Evolutionary conservation across 2,797 vertebrate genomes (phyloP).

Genomic region (Denticeps clupeoides): DNA sequence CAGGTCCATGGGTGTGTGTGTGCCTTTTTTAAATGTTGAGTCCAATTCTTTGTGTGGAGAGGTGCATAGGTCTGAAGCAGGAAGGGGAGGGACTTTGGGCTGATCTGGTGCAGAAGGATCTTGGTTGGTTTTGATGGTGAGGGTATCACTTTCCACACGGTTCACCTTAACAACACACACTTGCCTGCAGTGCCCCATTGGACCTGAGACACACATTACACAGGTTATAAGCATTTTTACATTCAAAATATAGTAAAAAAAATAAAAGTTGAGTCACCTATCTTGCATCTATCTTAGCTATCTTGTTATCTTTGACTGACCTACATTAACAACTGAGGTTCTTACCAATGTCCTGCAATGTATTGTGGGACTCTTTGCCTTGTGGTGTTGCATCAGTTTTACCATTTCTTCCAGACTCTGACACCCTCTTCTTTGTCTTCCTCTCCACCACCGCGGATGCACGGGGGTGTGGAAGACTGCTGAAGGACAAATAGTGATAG

Average conservation of each 20-base stretch:
- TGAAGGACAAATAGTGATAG: slow-evolving; percentile 19
- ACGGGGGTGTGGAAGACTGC: slow-evolving; percentile 61
- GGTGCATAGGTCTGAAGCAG: no score
- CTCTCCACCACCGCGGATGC: slow-evolving; percentile 42
- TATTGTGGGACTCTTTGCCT: slow-evolving; percentile 51
- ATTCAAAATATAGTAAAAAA: no score
- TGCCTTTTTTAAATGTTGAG: slow-evolving; percentile 29
- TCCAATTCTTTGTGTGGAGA: no score
- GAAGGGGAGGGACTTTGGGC: slow-evolving; percentile 20
- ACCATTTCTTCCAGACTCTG: slow-evolving; percentile 40
- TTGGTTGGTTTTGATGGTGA: slow-evolving; percentile 18
- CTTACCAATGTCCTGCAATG: slow-evolving; percentile 23
- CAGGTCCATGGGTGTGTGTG: no score
- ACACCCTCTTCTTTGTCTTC: slow-evolving; percentile 39
- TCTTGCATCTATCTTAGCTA: no score
- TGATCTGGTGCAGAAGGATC: slow-evolving; percentile 28
- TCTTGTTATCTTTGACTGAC: no score
- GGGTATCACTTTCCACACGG: slow-evolving; percentile 47
- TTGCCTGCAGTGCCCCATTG: slow-evolving; percentile 55
- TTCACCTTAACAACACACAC: slow-evolving; percentile 68
- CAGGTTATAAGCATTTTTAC: no score
- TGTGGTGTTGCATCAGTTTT: slow-evolving; percentile 41
- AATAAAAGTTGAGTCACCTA: no score
- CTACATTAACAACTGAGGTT: no score
- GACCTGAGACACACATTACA: slow-evolving; percentile 1